These are phyloP conservation scores for Columba guinea DNA, from an alignment of 2,797 vertebrate genomes.

Conservation along the genomic window DNA sequence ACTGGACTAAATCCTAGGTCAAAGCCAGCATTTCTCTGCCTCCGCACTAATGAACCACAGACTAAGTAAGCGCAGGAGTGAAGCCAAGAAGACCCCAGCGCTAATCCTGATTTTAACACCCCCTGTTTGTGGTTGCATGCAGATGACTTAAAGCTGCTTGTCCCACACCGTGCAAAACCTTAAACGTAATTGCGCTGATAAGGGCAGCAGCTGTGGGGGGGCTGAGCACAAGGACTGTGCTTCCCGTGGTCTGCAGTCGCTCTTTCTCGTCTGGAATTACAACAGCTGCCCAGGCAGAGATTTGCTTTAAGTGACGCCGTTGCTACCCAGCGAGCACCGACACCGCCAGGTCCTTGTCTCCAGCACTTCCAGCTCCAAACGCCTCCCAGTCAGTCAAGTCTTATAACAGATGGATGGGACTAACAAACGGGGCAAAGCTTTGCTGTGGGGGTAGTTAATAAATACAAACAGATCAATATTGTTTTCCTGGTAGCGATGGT, in stretches of 20 bases:
- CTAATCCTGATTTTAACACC: not conserved
- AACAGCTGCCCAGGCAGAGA: not conserved
- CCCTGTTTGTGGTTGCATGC: not conserved
- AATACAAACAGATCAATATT: not conserved
- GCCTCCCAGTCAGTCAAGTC: not conserved
- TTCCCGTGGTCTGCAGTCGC: not conserved
- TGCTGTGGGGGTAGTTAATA: not conserved
- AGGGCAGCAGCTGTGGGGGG: constrained; percentile 1
- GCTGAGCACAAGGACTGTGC: not conserved
- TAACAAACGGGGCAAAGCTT: not conserved
- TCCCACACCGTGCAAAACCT: not conserved
- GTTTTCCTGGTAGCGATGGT: not conserved
- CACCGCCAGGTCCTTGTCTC: not conserved
- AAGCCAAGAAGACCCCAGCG: not conserved
- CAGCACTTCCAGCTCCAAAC: not conserved
- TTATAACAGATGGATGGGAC: not conserved
- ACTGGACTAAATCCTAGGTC: not conserved
- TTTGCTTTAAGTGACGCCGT: not conserved
- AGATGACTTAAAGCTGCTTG: constrained; percentile 15
- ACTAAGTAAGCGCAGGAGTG: not conserved
- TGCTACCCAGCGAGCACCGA: not conserved
- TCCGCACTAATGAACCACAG: not conserved
- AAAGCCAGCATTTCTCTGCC: not conserved
- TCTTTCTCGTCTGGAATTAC: not conserved
- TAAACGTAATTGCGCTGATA: not conserved